phyloP scores from a whole-genome alignment of 2,797 vertebrate species.

The Calcarius lapponicus region DNA sequence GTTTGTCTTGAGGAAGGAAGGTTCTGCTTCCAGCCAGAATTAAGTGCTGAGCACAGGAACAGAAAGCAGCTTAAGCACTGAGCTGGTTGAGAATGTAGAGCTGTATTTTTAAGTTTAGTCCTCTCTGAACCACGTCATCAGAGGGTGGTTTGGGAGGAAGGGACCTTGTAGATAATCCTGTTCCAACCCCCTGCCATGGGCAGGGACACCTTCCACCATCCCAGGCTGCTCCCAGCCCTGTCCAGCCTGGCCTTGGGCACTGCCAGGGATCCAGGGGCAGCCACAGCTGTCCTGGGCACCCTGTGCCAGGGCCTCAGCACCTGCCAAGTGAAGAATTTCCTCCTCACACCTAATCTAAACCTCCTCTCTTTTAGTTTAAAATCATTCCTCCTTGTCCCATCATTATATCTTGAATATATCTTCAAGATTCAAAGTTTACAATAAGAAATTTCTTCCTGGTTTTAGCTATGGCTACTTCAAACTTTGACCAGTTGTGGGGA shows the following conservation, averaged over 20 bases:
- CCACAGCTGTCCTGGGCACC: neutral
- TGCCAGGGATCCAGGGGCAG: neutral
- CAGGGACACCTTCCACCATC: rapidly evolving
- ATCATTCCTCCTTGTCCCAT: neutral
- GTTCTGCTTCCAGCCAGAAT: neutral
- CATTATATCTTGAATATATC: rapidly evolving
- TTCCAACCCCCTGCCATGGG: too few relatives aligned
- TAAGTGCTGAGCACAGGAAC: neutral
- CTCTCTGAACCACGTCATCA: rapidly evolving
- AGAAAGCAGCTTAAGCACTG: neutral
- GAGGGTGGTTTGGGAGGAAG: neutral
- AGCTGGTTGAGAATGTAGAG: neutral
- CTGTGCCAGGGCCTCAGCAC: neutral
- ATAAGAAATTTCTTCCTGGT: neutral
- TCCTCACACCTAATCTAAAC: neutral
- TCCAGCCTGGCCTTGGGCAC: rapidly evolving
- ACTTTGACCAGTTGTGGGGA: neutral
- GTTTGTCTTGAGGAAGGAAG: neutral
- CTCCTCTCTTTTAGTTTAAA: neutral
- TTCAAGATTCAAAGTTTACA: neutral
- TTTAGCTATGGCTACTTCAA: neutral
- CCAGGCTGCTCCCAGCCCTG: rapidly evolving
- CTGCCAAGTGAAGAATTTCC: rapidly evolving
- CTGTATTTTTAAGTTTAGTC: neutral
- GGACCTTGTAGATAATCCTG: neutral